Conservation (phyloP, 2,888 invertebrate genomes). For the Chrysina gloriosa region DNA sequence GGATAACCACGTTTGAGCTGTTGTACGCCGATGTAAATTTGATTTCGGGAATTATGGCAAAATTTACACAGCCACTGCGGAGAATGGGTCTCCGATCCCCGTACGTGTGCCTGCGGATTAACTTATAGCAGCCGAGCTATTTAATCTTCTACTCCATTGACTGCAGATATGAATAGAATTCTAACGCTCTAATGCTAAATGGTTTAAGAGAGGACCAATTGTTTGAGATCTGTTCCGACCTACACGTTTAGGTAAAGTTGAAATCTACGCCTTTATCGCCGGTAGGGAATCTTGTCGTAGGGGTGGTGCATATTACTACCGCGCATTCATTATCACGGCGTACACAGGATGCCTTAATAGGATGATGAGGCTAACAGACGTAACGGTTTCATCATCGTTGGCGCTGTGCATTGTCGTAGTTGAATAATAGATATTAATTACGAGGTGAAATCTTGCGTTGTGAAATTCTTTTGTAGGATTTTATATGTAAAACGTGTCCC, state of each 20-base stretch:
- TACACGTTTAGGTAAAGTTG: background rate
- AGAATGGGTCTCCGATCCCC: background rate
- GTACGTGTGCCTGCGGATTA: background rate
- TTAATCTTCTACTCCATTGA: slow-evolving; percentile 28
- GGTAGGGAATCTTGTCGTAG: too few species aligned
- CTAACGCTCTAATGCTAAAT: slow-evolving; percentile 6
- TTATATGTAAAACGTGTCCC: too few species aligned
- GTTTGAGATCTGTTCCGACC: background rate
- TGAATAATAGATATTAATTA: slow-evolving; percentile 19
- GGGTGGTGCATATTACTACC: background rate
- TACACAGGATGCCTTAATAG: background rate
- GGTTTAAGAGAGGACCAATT: slow-evolving; percentile 4
- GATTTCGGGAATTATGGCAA: background rate
- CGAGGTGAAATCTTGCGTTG: background rate
- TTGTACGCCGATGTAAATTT: background rate
- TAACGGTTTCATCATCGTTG: background rate
- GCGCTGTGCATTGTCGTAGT: background rate
- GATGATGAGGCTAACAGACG: background rate
- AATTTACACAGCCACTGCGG: background rate
- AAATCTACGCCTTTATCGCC: background rate
- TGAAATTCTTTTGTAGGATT: too few species aligned
- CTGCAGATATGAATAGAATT: slow-evolving; percentile 25
- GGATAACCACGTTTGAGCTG: background rate
- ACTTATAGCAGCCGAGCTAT: slow-evolving; percentile 2
- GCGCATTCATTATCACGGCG: background rate